Conservation (phyloP, 2,113 vertebrate genomes). For the Ammodytes dubius region DNA sequence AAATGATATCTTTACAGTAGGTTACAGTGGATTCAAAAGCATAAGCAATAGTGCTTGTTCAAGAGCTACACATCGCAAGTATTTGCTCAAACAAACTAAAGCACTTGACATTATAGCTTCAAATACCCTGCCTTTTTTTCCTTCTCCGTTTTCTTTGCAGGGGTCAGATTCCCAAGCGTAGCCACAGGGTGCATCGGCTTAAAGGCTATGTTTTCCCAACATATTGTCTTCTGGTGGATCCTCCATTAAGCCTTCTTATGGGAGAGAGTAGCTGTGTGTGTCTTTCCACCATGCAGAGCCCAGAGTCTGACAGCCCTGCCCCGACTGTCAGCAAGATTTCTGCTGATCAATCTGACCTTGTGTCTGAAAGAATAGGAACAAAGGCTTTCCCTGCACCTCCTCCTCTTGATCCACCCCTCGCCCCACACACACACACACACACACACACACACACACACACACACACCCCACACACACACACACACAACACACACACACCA, state of each 20-base stretch:
- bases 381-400: conserved; percentile 22
- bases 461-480: background rate
- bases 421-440: background rate
- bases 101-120: background rate
- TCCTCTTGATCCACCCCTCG: conserved; percentile 13
- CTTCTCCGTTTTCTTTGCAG: conserved; percentile 2
- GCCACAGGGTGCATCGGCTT: conserved; percentile 4
- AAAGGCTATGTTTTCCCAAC: conserved; percentile 36
- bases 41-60: background rate
- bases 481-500: conserved; percentile 7
- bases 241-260: conserved; percentile 19
- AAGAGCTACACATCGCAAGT: background rate
- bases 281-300: conserved; percentile 4
- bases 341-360: conserved; percentile 53
- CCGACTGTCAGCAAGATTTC: conserved; percentile 51
- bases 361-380: conserved; percentile 46
- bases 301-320: conserved; percentile 29
- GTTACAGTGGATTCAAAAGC: background rate
- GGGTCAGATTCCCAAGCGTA: background rate
- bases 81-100: background rate
- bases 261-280: conserved; percentile 25
- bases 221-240: conserved; percentile 5
- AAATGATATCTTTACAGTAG: background rate
- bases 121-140: background rate
- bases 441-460: conserved; percentile 19